Conservation (phyloP, 2,888 invertebrate genomes). For the Lasioglossum vierecki region DNA sequence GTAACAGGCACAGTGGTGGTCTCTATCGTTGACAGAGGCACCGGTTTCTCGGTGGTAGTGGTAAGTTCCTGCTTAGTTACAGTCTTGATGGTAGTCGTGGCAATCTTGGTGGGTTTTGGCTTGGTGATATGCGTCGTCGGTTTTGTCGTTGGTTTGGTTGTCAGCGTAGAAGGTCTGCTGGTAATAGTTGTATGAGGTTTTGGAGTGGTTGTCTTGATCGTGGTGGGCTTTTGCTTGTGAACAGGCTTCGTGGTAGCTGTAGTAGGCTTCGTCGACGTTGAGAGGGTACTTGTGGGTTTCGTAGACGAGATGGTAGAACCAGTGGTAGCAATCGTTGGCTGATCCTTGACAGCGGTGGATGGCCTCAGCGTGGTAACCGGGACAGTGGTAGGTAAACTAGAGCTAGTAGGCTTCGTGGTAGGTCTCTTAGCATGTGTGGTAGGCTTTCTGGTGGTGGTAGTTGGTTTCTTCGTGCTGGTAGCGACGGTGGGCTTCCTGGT, state of each 20-base stretch:
- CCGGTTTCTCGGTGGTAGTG: conserved; percentile 59
- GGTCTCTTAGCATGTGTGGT: conserved; percentile 82
- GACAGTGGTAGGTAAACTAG: conserved; percentile 34
- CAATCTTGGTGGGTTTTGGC: conserved; percentile 64
- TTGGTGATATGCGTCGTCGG: conserved; percentile 62
- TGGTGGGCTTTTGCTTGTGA: conserved; percentile 51
- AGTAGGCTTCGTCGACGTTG: background rate
- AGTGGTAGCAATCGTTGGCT: conserved; percentile 27
- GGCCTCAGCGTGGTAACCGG: conserved; percentile 60
- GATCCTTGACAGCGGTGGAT: conserved; percentile 42
- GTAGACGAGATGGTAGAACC: conserved; percentile 34
- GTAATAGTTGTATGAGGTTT: conserved; percentile 15
- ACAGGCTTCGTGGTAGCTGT: conserved; percentile 4
- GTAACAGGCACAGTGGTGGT: conserved; percentile 49
- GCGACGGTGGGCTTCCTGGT: conserved; percentile 67
- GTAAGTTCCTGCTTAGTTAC: conserved; percentile 55
- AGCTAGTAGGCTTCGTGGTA: conserved; percentile 79
- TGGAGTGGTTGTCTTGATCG: conserved; percentile 34
- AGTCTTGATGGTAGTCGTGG: conserved; percentile 50
- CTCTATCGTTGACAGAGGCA: conserved; percentile 40
- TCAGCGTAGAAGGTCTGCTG: conserved; percentile 40
- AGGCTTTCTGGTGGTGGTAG: conserved; percentile 67
- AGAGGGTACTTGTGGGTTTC: conserved; percentile 26
- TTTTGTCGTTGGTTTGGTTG: conserved; percentile 29
- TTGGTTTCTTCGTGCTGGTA: conserved; percentile 65